These are phyloP conservation scores for Drosophila baimaii DNA, from an alignment of 1,140 invertebrate genomes.

Conservation along the genomic window DNA sequence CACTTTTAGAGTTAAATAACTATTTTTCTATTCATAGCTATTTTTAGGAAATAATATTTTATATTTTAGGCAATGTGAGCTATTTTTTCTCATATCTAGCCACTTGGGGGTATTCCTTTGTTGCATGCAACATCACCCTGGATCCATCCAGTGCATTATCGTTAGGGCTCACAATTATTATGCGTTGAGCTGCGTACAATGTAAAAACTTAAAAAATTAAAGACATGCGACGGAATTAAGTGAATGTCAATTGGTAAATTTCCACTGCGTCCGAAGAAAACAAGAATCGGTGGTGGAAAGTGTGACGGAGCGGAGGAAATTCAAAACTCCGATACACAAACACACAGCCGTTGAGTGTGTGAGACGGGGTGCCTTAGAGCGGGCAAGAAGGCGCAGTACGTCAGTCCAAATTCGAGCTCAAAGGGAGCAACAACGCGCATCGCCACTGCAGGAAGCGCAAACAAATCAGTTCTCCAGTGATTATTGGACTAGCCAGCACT, in stretches of 20 bases:
- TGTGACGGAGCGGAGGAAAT: slow-evolving; percentile 13
- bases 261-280: slow-evolving; percentile 26
- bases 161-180: background rate
- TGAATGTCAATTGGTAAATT: slow-evolving; percentile 36
- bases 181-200: background rate
- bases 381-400: slow-evolving; percentile 1
- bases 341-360: background rate
- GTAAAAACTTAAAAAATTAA: background rate
- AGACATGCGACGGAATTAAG: slow-evolving; percentile 29
- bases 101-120: too few species aligned
- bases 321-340: slow-evolving; percentile 15
- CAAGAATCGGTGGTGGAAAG: slow-evolving; percentile 21
- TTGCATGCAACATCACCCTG: background rate
- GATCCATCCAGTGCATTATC: background rate
- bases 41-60: too few species aligned
- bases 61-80: too few species aligned
- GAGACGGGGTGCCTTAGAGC: background rate
- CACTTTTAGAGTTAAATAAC: too few species aligned
- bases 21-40: too few species aligned
- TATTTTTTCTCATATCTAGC: too few species aligned
- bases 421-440: slow-evolving; percentile 11
- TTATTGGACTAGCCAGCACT: slow-evolving; percentile 8
- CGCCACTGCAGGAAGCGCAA: slow-evolving; percentile 29
- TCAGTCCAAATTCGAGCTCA: slow-evolving; percentile 12
- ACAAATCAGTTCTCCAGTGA: slow-evolving; percentile 18